These are phyloP conservation scores for Molanna angustata DNA, from an alignment of 2,888 invertebrate species.

Conservation along the genomic window DNA sequence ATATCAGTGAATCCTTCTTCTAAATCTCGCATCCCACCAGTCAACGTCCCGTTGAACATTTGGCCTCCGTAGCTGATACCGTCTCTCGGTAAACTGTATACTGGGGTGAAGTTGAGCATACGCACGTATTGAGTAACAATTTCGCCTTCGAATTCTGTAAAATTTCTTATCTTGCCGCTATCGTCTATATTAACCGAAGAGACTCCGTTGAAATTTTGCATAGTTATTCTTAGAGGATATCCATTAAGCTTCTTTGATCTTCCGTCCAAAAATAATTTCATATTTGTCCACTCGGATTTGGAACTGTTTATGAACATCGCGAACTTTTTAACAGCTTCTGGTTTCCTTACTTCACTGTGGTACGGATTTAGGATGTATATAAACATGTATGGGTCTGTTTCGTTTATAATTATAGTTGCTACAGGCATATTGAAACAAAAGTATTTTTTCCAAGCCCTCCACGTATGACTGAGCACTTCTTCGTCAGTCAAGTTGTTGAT, in stretches of 20 bases:
- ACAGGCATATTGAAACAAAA: slow-evolving; percentile 18
- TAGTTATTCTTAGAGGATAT: slow-evolving; percentile 19
- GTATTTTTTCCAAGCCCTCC: slow-evolving; percentile 13
- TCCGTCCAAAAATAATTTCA: background rate
- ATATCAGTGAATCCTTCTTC: slow-evolving; percentile 23
- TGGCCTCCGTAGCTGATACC: slow-evolving; percentile 14
- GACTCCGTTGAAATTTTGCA: slow-evolving; percentile 18
- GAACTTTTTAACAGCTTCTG: background rate
- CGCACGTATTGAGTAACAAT: slow-evolving; percentile 19
- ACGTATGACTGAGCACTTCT: background rate
- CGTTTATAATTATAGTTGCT: background rate
- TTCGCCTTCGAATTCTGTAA: slow-evolving; percentile 21
- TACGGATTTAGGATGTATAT: slow-evolving; percentile 4
- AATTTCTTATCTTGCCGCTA: slow-evolving; percentile 11
- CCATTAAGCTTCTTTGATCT: slow-evolving; percentile 17
- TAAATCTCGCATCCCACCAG: slow-evolving; percentile 15
- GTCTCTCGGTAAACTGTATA: slow-evolving; percentile 21
- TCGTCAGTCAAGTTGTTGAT: background rate
- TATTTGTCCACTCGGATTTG: slow-evolving; percentile 2
- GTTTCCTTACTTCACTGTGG: background rate
- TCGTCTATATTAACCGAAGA: slow-evolving; percentile 14
- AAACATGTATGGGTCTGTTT: background rate
- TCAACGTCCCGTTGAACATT: slow-evolving; percentile 10
- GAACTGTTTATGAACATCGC: background rate
- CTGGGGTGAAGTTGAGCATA: slow-evolving; percentile 23